These are phyloP conservation scores for Rhynchotus rufescens DNA, from an alignment of 2,797 vertebrate genomes.

Conservation along the genomic window DNA sequence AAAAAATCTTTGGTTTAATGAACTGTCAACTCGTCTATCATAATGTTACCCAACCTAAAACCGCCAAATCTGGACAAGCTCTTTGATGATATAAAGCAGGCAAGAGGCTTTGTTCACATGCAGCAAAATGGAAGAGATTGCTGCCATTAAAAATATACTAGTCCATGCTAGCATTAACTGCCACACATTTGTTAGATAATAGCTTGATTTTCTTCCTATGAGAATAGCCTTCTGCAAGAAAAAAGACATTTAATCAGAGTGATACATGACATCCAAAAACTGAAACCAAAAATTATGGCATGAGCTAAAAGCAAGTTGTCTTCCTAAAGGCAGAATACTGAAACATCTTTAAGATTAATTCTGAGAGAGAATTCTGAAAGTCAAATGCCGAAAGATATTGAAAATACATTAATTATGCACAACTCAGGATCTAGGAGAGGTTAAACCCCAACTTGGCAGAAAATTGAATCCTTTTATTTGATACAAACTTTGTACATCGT, in stretches of 20 bases:
- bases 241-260: constrained; percentile 74
- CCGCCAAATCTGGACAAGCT: constrained; percentile 50
- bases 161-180: constrained; percentile 61
- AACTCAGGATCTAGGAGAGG: constrained; percentile 67
- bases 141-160: constrained; percentile 71
- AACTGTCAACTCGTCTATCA: constrained; percentile 73
- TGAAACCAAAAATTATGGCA: constrained; percentile 59
- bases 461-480: constrained; percentile 75
- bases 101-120: constrained; percentile 54
- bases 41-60: constrained; percentile 68
- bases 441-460: constrained; percentile 71
- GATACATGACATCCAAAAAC: constrained; percentile 57
- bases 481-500: constrained; percentile 55
- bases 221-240: constrained; percentile 59
- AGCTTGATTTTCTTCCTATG: constrained; percentile 46
- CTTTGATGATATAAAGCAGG: constrained; percentile 69
- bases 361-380: constrained; percentile 68
- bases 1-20: constrained; percentile 69
- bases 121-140: constrained; percentile 68
- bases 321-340: constrained; percentile 61
- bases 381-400: constrained; percentile 68
- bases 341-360: constrained; percentile 75
- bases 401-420: constrained; percentile 74
- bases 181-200: constrained; percentile 72
- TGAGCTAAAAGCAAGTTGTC: constrained; percentile 59